phyloP scores from a whole-genome alignment of 2,797 vertebrate species.

The Rhyacichthys aspro region DNA sequence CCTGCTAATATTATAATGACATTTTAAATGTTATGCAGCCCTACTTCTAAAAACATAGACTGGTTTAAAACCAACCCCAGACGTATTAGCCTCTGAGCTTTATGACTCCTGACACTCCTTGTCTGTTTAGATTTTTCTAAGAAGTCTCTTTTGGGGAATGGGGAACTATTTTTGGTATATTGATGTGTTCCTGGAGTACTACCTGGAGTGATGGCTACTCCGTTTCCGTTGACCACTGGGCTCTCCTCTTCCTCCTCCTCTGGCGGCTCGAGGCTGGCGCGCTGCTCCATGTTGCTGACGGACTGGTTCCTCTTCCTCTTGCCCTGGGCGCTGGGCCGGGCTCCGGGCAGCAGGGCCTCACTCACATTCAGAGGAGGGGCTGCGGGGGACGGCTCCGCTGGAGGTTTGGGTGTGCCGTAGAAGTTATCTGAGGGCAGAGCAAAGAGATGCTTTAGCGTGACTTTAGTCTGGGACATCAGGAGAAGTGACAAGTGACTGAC shows the following conservation, averaged over 20 bases:
- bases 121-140: too few relatives aligned
- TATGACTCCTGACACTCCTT: too few relatives aligned
- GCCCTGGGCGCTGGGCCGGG: constrained; percentile 96
- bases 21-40: too few relatives aligned
- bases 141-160: too few relatives aligned
- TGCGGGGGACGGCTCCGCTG: constrained; percentile 93
- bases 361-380: constrained; percentile 95
- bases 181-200: constrained; percentile 3
- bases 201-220: constrained; percentile 95
- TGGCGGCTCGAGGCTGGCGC: constrained; percentile 90
- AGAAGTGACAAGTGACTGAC: too few relatives aligned
- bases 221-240: constrained; percentile 94
- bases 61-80: too few relatives aligned
- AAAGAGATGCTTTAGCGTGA: constrained; percentile 15
- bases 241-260: constrained; percentile 92
- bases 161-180: too few relatives aligned
- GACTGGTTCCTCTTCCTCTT: constrained; percentile 99
- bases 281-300: constrained; percentile 99
- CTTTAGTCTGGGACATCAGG: constrained; percentile 8
- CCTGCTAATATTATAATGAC: too few relatives aligned
- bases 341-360: constrained; percentile 96
- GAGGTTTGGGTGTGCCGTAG: constrained; percentile 99
- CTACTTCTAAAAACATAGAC: too few relatives aligned
- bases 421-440: constrained; percentile 88
- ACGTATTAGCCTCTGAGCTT: too few relatives aligned